Evolutionary conservation across 2,888 invertebrate species (phyloP).

Genomic region (Drosophila tanythrix): DNA sequence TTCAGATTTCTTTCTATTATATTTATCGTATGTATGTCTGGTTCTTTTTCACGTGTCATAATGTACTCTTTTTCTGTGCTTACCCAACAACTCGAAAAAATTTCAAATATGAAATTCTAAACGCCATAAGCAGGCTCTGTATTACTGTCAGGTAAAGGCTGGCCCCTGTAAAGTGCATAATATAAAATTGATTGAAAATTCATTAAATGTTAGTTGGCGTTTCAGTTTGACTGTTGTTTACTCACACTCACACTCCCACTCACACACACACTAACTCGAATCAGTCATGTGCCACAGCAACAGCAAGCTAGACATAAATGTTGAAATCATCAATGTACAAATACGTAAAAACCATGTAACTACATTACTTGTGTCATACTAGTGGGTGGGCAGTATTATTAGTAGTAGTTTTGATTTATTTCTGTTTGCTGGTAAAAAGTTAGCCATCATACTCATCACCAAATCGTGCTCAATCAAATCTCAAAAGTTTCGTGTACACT

Average conservation of each 20-base stretch:
- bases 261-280: conserved; percentile 14
- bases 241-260: conserved; percentile 20
- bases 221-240: conserved; percentile 74
- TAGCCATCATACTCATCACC: conserved; percentile 45
- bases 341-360: conserved; percentile 12
- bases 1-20: conserved; percentile 37
- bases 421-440: conserved; percentile 47
- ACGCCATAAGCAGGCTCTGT: conserved; percentile 83
- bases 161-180: conserved; percentile 59
- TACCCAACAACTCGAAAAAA: conserved; percentile 41
- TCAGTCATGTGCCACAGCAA: conserved; percentile 23
- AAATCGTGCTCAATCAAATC: conserved; percentile 7
- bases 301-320: conserved; percentile 24
- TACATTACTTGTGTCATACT: conserved; percentile 12
- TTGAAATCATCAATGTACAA: conserved; percentile 32
- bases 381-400: conserved; percentile 23
- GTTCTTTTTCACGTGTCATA: conserved; percentile 54
- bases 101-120: conserved; percentile 49
- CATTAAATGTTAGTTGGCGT: conserved; percentile 77
- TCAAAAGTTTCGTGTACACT: conserved; percentile 14
- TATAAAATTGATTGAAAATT: conserved; percentile 60
- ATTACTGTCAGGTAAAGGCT: conserved; percentile 84
- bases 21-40: conserved; percentile 49
- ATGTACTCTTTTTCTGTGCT: conserved; percentile 68
- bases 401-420: conserved; percentile 63